These are phyloP conservation scores for Myripristis jacobus DNA, from an alignment of 2,797 vertebrate species.

Conservation along the genomic window DNA sequence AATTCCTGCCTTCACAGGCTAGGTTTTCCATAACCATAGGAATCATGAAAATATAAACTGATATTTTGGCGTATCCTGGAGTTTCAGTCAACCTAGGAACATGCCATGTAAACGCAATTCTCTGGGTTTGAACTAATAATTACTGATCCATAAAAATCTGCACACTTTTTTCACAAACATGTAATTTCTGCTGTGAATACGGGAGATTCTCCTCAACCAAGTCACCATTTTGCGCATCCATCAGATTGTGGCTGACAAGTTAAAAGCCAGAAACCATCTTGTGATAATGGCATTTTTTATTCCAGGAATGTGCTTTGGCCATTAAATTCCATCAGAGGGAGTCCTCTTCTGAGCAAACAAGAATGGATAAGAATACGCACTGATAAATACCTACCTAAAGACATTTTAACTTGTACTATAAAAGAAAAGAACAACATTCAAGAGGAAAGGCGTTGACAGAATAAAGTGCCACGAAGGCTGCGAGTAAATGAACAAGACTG, in stretches of 20 bases:
- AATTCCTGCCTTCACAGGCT: too few species aligned
- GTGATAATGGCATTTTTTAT: neutral
- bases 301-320: neutral
- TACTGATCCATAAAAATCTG: too few species aligned
- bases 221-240: neutral
- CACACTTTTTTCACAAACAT: neutral
- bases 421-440: conserved; percentile 31
- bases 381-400: conserved; percentile 8
- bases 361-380: neutral
- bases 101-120: too few species aligned
- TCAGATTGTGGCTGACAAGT: neutral
- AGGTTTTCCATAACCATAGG: too few species aligned
- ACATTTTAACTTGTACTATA: conserved; percentile 31
- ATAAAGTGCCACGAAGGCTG: conserved; percentile 1
- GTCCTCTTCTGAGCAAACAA: too few species aligned
- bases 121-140: too few species aligned
- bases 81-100: too few species aligned
- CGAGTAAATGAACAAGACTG: conserved; percentile 42
- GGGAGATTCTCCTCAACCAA: neutral
- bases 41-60: too few species aligned
- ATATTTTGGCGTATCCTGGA: too few species aligned
- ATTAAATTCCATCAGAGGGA: neutral
- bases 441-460: conserved; percentile 26
- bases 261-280: neutral
- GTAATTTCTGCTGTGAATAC: neutral